These are phyloP conservation scores for Patella depressa DNA, from an alignment of 2,888 invertebrate genomes.

Conservation along the genomic window DNA sequence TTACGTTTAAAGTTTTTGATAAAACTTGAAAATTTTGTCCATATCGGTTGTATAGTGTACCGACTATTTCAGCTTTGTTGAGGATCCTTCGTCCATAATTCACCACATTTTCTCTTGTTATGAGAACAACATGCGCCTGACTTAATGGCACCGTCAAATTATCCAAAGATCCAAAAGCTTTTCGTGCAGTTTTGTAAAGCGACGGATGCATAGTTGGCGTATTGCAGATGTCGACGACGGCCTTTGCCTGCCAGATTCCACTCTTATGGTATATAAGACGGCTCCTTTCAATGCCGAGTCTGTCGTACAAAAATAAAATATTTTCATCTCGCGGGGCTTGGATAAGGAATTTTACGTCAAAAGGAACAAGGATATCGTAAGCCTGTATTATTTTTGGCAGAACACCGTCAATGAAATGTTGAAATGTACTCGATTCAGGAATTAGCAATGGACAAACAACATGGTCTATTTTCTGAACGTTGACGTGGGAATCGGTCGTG, in stretches of 20 bases:
- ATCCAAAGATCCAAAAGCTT: neutral
- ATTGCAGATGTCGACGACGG: neutral
- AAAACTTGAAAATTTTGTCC: neutral
- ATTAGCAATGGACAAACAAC: neutral
- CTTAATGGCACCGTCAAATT: neutral
- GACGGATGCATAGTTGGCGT: neutral
- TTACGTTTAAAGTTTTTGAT: neutral
- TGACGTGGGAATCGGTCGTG: neutral
- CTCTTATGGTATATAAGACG: neutral
- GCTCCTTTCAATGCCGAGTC: neutral
- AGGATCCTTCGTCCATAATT: neutral
- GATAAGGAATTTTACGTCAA: neutral
- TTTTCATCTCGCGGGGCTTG: neutral
- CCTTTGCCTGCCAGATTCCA: neutral
- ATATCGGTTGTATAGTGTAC: neutral
- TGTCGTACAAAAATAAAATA: neutral
- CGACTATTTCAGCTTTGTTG: neutral
- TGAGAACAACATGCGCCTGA: neutral
- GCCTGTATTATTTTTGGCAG: neutral
- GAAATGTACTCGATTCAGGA: neutral
- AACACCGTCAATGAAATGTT: neutral
- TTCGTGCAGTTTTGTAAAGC: neutral
- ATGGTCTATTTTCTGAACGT: neutral
- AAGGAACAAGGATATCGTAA: neutral
- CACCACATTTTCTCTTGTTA: neutral